A percentile compares a stretch with the other conserved stretches of the same genome.
Evolutionary conservation across 2,888 invertebrate species (phyloP).

Genomic region (Ganaspis brasiliensis): DNA sequence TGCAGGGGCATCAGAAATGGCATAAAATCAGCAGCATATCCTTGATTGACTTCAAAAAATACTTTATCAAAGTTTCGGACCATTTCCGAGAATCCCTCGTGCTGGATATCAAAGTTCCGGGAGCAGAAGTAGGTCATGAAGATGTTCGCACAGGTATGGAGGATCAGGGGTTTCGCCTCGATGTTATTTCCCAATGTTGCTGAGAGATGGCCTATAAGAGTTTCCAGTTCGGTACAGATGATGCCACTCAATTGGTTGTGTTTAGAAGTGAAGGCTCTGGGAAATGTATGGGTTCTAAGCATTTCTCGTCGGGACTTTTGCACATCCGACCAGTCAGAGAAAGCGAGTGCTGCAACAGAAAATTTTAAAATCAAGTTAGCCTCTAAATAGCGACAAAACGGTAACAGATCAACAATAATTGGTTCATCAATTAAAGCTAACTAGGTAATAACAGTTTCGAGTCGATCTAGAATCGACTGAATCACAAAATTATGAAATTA

Average conservation of each 20-base stretch:
- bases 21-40: constrained; percentile 86
- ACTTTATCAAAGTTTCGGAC: constrained; percentile 84
- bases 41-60: constrained; percentile 87
- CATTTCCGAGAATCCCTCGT: constrained; percentile 81
- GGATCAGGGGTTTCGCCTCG: constrained; percentile 81
- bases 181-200: constrained; percentile 60
- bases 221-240: constrained; percentile 79
- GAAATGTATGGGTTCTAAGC: constrained; percentile 83
- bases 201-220: constrained; percentile 73
- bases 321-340: constrained; percentile 86
- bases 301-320: constrained; percentile 84
- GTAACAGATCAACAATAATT: too few relatives aligned
- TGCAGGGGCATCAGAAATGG: constrained; percentile 83
- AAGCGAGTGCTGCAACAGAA: constrained; percentile 84
- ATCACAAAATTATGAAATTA: too few relatives aligned
- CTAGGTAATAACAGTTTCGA: too few relatives aligned
- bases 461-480: too few relatives aligned
- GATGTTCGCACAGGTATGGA: constrained; percentile 83
- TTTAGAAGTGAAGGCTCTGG: constrained; percentile 82
- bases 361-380: constrained; percentile 43
- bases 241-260: constrained; percentile 82
- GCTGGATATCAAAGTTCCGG: constrained; percentile 80
- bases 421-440: too few relatives aligned
- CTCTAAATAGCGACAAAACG: too few relatives aligned
- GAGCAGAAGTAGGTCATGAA: constrained; percentile 85